Evolutionary conservation across 1,140 invertebrate species (phyloP), one percentile per base, ranked within the genome.

Genomic region (Calephelis virginiensis): DNA sequence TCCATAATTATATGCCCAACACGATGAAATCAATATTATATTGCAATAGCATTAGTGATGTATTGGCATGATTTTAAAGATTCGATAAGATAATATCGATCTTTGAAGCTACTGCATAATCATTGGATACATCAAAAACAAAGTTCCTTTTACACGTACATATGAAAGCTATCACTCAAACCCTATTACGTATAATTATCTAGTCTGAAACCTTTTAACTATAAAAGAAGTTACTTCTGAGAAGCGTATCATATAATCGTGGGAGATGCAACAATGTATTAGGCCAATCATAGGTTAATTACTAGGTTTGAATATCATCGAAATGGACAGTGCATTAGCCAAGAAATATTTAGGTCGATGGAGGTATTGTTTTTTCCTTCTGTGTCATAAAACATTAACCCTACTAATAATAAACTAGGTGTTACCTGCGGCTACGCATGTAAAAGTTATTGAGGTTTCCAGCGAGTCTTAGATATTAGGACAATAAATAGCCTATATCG

Each of bases 161-260:
- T 28, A 63, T 48, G 47, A 49, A n/a, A 11, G 71, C 75, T 79
- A 80, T 81, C 78, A 77, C 74, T 76, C 77, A 76, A 64, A 70
- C 63, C 81, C 72, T 74, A 28, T 80, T 81, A 82, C 80, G 62
- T 85, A 76, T 90, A 89, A 90, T 90, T 89, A 89, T 85, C 81
- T 79, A 87, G 86, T 90, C 88, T 77, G 87, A 90, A 90, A 90
- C 88, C 88, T 90, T 89, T 90, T 90, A 89, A 79, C 63, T 76
- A 76, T 82, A 80, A 78, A 77, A 78, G 73, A 66, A 81, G 78
- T 79, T 68, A 83, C 77, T 89, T 90, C 81, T 85, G 71, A 89
- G 86, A 88, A 86, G 72, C 71, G 61, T 82, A 78, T 79, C 74
- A 62, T 43, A 61, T 45, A 76, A 81, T 82, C 82, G 85, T 86